Evolutionary conservation across 1,140 invertebrate genomes (phyloP), one percentile per base, ranked within the genome.

Genomic region (Zaprionus kolodkinae): DNA sequence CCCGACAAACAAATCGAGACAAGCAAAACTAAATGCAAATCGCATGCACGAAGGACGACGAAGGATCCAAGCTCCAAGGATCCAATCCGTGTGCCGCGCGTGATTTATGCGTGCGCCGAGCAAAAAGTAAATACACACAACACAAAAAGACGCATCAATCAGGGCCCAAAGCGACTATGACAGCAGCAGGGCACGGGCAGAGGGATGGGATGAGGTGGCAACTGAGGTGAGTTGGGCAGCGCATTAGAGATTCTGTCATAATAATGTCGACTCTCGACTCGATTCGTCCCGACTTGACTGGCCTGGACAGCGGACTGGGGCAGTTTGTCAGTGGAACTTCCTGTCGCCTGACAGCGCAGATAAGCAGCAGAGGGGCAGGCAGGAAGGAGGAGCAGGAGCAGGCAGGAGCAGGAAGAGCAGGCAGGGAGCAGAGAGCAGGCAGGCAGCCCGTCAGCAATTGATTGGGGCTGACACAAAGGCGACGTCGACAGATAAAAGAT

Each of bases 21-120:
- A 63, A 45, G 40, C 48, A 87, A 87, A 80, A 78, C 72, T 63
- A 88, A 84, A 87, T 88, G 84, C 72, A 87, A 88, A 88, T 87
- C 59, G 80, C 69, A 78, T 72, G 80, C 84, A 89, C 85, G 78
- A 78, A 70, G 48, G 70, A 59, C 59, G 67, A 52, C 60, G 17
- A 21, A 2, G 21, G 21, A 21, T 21, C 21, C 21, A 1, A 21
- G 3, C 27, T 30, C 6, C 17, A 17, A 21, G 45, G 45, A 50
- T 25, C 45, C 17, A 9, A 11, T 11, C 13, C 12, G 38, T 5
- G 12, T 13, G 11, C 17, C 12, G 40, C 40, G 40, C 65, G 70
- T 86, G 78, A 85, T 85, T 85, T 81, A 85, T 86, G 63, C 75
- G 70, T 40, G 11, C 13, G 30, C 15, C 30, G 52, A 17, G 33